Percentiles rank a stretch among this genome's conserved stretches.
Evolutionary conservation across 2,888 invertebrate species (phyloP).

Genomic region (Chalcis sispes): DNA sequence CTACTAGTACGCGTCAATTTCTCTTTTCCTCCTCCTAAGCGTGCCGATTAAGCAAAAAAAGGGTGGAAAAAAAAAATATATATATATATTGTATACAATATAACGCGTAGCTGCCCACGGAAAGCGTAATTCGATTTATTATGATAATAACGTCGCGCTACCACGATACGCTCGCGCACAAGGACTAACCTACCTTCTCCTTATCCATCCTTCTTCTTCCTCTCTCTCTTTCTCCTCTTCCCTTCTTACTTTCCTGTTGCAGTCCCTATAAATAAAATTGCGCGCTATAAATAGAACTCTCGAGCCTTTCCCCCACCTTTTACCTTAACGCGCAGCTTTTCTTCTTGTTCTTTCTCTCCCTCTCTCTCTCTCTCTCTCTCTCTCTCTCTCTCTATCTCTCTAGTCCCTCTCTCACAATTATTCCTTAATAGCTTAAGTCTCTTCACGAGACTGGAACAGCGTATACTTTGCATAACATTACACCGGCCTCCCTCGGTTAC

Average conservation of each 20-base stretch:
- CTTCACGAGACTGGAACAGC: constrained; percentile 62
- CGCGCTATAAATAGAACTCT: constrained; percentile 60
- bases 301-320: not conserved
- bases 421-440: constrained; percentile 61
- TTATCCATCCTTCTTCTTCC: constrained; percentile 26
- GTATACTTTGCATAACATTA: constrained; percentile 64
- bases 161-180: constrained; percentile 39
- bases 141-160: constrained; percentile 28
- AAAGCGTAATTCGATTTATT: constrained; percentile 45
- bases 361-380: not conserved
- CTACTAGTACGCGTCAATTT: not conserved
- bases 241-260: not conserved
- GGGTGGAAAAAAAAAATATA: not conserved
- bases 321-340: not conserved
- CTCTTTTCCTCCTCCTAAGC: not conserved
- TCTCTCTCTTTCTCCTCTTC: not conserved
- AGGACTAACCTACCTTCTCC: constrained; percentile 11
- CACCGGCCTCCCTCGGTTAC: constrained; percentile 60
- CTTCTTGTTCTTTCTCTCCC: not conserved
- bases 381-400: not conserved
- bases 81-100: constrained; percentile 2
- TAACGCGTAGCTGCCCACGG: constrained; percentile 2
- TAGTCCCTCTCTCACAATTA: constrained; percentile 53
- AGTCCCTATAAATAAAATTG: constrained; percentile 47
- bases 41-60: not conserved